Evolutionary conservation across 1,140 invertebrate species (phyloP).

Genomic region (Leguminivora glycinivorella): DNA sequence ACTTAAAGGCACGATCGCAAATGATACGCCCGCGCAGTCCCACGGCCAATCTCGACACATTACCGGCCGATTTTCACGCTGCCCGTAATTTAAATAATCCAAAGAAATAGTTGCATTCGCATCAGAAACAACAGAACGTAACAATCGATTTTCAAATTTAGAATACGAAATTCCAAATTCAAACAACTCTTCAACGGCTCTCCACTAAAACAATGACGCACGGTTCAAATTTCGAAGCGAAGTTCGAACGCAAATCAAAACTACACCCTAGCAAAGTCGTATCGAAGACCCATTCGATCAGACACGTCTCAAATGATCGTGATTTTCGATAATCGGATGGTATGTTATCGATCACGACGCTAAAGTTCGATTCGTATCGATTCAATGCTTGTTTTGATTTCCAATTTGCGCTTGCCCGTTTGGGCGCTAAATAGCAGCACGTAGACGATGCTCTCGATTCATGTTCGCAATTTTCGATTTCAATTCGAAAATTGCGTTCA

Average conservation of each 20-base stretch:
- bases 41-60: constrained; percentile 72
- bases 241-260: constrained; percentile 29
- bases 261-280: constrained; percentile 32
- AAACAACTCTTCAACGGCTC: constrained; percentile 32
- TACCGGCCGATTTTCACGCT: constrained; percentile 76
- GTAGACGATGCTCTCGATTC: constrained; percentile 54
- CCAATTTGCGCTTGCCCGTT: constrained; percentile 76
- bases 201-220: constrained; percentile 39
- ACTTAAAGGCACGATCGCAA: constrained; percentile 61
- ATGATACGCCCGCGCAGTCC: constrained; percentile 69
- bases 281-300: constrained; percentile 3
- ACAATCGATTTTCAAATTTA: constrained; percentile 43
- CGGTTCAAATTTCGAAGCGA: constrained; percentile 40
- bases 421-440: constrained; percentile 75
- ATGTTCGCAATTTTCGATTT: constrained; percentile 63
- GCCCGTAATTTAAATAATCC: constrained; percentile 78
- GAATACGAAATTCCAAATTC: constrained; percentile 30
- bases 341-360: constrained; percentile 74
- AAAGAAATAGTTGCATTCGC: constrained; percentile 74
- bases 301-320: constrained; percentile 62
- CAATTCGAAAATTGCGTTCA: constrained; percentile 51
- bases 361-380: constrained; percentile 74
- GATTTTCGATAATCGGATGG: constrained; percentile 70
- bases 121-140: constrained; percentile 33
- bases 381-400: constrained; percentile 76